A percentile compares a stretch with the other conserved stretches of the same genome.
Conservation (phyloP, 2,797 vertebrate species). For the Meriones psammophilus region DNA sequence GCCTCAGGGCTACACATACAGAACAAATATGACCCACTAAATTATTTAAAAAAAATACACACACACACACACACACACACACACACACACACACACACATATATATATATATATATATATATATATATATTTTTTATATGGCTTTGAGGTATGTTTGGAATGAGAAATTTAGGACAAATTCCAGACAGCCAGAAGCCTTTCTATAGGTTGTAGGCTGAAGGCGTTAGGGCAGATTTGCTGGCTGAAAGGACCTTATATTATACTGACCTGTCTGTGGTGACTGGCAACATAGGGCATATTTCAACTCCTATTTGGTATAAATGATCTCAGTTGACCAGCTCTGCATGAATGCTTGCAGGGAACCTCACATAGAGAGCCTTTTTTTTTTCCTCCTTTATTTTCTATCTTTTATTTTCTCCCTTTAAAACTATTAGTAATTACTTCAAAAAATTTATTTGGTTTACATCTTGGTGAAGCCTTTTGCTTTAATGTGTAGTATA, state of each 20-base stretch:
- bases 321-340: background rate
- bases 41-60: background rate
- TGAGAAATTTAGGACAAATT: conserved; percentile 20
- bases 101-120: no score
- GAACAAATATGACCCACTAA: conserved; percentile 8
- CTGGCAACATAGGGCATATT: background rate
- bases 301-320: background rate
- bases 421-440: conserved; percentile 9
- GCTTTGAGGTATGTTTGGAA: background rate
- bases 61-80: no score
- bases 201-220: background rate
- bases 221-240: background rate
- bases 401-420: no score
- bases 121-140: no score
- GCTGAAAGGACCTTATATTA: background rate
- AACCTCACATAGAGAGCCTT: background rate
- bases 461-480: background rate
- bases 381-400: background rate
- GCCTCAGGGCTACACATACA: background rate
- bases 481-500: background rate
- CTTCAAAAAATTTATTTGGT: conserved; percentile 3
- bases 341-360: background rate
- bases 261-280: background rate
- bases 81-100: no score
- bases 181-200: background rate